Percentiles rank a stretch among this genome's conserved stretches.
Conservation (phyloP, 2,113 vertebrate genomes). For the Stegostoma tigrinum region DNA sequence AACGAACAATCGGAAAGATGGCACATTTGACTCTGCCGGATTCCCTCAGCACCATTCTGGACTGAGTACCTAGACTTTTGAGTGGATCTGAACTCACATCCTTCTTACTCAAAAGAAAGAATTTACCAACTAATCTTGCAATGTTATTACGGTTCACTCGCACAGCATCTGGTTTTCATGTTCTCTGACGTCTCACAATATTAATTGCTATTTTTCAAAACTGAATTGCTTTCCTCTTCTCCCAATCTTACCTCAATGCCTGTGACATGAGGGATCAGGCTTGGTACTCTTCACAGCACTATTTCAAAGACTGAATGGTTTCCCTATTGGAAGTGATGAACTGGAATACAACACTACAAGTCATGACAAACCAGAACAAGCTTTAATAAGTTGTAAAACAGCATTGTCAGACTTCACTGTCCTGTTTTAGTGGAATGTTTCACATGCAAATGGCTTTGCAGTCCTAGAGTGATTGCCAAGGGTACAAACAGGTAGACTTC, state of each 20-base stretch:
- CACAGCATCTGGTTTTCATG: background rate
- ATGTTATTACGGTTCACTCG: background rate
- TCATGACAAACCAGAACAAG: background rate
- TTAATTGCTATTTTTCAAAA: background rate
- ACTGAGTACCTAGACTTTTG: no score
- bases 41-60: no score
- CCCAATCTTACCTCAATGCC: background rate
- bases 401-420: background rate
- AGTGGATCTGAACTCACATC: no score
- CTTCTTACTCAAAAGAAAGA: no score
- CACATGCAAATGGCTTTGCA: background rate
- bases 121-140: background rate
- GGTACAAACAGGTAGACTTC: background rate
- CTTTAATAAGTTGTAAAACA: background rate
- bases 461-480: background rate
- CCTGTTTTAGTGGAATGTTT: conserved; percentile 5
- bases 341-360: background rate
- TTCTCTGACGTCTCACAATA: background rate
- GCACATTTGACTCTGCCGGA: no score
- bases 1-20: no score
- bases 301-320: background rate
- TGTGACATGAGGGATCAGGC: background rate
- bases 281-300: background rate
- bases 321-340: background rate
- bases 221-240: background rate